Evolutionary conservation across 2,888 invertebrate species (phyloP).

Genomic region (Phoenoteleia sp.): DNA sequence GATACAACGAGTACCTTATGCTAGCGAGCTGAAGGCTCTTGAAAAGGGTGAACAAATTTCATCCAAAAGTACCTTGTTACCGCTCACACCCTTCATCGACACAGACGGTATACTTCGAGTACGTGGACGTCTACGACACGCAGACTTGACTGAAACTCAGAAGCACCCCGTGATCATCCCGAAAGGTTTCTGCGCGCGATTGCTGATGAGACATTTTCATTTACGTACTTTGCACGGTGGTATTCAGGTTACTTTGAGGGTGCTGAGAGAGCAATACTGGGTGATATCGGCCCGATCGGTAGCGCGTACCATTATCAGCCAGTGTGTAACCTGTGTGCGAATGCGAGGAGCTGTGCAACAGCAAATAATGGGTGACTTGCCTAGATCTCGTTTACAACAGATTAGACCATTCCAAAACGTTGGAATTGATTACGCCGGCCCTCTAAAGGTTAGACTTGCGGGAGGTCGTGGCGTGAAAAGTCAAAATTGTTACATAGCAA

Average conservation of each 20-base stretch:
- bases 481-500: too few relatives aligned
- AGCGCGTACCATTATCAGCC: not conserved
- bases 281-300: not conserved
- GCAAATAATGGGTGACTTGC: slow-evolving; percentile 22
- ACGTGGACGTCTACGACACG: not conserved
- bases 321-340: not conserved
- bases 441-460: too few relatives aligned
- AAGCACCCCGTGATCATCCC: slow-evolving; percentile 16
- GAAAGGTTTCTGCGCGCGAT: not conserved
- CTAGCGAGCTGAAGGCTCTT: too few relatives aligned
- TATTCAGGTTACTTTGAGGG: slow-evolving; percentile 8
- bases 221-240: slow-evolving; percentile 1
- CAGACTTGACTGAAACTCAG: too few relatives aligned
- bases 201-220: slow-evolving; percentile 1
- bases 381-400: not conserved
- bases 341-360: not conserved
- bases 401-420: not conserved
- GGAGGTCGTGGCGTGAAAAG: too few relatives aligned
- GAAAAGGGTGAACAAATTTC: not conserved
- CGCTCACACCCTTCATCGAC: slow-evolving; percentile 4
- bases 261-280: slow-evolving; percentile 25
- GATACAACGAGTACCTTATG: too few relatives aligned
- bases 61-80: not conserved
- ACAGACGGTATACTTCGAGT: not conserved
- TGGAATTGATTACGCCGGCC: not conserved